Base-by-base conservation (phyloP, 2,888 invertebrate genomes). In the Deladenus siricidicola region DNA sequence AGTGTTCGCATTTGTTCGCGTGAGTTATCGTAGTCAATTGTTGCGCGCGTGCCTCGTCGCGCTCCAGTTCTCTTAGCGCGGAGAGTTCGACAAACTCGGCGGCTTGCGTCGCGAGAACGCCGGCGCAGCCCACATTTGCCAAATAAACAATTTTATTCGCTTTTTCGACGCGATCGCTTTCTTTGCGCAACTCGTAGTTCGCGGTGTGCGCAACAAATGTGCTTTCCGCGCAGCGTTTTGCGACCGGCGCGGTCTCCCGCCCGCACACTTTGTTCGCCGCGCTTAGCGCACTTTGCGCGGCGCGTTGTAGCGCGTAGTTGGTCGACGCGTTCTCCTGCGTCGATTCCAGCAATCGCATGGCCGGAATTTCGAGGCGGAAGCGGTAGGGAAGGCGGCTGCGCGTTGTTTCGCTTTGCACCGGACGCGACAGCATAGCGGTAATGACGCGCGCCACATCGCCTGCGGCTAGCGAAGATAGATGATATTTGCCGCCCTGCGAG, bases 101-200 rank as follows among this genome's bases (percentile, higher is more conserved):
- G 4, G 75, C 75, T 44, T 74, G 70, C 10, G 72, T 70, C 50
- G 67, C 64, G 45, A 77, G 58, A 1, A 39, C 14, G 14, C 47
- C 34, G 26, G 47, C 17, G 26, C 65, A 58, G 21, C 68, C 67
- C 6, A 43, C 24, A 34, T 56, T 51, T n/a, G 70, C 42, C n/a
- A n/a, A n/a, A n/a, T n/a, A n/a, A n/a, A n/a, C n/a, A 42, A 68
- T 68, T 10, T 61, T 28, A 29, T 24, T 21, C 30, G 57, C 47
- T 63, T 26, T 44, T 30, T 6, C 26, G 14, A 30, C 52, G 26
- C 30, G 24, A 10, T 6, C 45, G n/a, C 8, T 19, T 19, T 26
- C 26, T 6, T 26, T 19, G 26, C 51, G 52, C 54, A 53, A 62
- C 14, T 60, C 62, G 34, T 64, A 67, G 47, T 70, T 70, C 44